Percentiles rank a stretch among this genome's conserved stretches.
Conservation (phyloP, 2,888 invertebrate species). For the Conus canariensis region DNA sequence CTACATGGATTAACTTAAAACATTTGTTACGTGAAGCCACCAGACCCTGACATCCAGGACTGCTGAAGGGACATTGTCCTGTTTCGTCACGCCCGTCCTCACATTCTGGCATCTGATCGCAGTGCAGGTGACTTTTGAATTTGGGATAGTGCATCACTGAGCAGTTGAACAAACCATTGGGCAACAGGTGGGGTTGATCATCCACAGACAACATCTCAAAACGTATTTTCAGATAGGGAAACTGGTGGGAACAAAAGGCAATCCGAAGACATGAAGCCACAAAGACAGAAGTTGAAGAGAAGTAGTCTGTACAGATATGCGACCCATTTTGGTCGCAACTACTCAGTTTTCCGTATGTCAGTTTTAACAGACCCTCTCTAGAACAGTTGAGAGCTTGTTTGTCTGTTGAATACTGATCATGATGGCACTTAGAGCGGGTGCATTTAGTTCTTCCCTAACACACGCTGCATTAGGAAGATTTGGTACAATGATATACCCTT, state of each 20-base stretch:
- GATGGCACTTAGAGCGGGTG: neutral
- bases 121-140: constrained; percentile 23
- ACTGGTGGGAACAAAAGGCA: neutral
- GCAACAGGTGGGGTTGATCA: neutral
- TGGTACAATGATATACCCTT: neutral
- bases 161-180: constrained; percentile 22
- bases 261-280: neutral
- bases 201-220: neutral
- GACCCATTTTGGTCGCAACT: neutral
- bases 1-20: too few relatives aligned
- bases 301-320: neutral
- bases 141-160: neutral
- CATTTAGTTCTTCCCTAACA: neutral
- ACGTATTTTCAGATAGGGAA: neutral
- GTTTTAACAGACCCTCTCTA: neutral
- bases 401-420: neutral
- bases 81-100: constrained; percentile 28
- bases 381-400: neutral
- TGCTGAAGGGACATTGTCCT: constrained; percentile 16
- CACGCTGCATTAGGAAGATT: too few relatives aligned
- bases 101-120: constrained; percentile 26
- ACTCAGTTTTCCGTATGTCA: neutral
- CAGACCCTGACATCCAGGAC: neutral
- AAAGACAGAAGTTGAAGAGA: neutral
- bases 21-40: neutral